Evolutionary conservation across 2,113 vertebrate genomes (phyloP).

Genomic region (Saccopteryx leptura): DNA sequence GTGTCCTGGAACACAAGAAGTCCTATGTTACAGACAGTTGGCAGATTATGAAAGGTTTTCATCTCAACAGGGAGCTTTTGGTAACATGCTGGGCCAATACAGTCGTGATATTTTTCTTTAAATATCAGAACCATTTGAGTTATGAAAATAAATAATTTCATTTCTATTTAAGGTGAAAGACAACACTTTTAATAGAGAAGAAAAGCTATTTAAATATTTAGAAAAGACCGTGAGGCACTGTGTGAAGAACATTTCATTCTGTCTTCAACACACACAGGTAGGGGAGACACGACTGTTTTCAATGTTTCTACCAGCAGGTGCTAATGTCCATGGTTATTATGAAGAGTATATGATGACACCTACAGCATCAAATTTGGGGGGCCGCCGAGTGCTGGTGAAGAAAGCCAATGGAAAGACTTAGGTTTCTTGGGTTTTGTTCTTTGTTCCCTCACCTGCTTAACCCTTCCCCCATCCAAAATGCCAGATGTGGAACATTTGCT

Average conservation of each 20-base stretch:
- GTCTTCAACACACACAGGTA: slow-evolving; percentile 93
- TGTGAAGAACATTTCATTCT: slow-evolving; percentile 93
- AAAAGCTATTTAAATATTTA: slow-evolving; percentile 95
- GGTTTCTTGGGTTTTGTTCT: neutral
- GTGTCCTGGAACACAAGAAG: neutral
- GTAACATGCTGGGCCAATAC: neutral
- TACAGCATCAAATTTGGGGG: neutral
- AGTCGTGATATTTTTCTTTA: neutral
- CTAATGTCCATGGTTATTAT: neutral
- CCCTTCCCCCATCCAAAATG: neutral
- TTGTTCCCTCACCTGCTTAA: neutral
- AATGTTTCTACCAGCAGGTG: neutral
- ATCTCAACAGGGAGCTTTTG: neutral
- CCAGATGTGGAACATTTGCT: neutral
- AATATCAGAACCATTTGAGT: neutral
- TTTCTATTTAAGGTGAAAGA: slow-evolving; percentile 94
- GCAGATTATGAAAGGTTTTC: neutral
- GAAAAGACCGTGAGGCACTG: slow-evolving; percentile 95
- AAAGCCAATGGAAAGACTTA: neutral
- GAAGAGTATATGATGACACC: neutral
- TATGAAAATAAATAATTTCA: slow-evolving; percentile 39
- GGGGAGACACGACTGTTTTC: slow-evolving; percentile 1
- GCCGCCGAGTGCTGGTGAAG: neutral
- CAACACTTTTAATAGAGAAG: slow-evolving; percentile 94
- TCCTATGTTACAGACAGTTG: neutral